These are phyloP conservation scores for Drosophila atroscutellata DNA, from an alignment of 2,888 invertebrate species.

Conservation along the genomic window DNA sequence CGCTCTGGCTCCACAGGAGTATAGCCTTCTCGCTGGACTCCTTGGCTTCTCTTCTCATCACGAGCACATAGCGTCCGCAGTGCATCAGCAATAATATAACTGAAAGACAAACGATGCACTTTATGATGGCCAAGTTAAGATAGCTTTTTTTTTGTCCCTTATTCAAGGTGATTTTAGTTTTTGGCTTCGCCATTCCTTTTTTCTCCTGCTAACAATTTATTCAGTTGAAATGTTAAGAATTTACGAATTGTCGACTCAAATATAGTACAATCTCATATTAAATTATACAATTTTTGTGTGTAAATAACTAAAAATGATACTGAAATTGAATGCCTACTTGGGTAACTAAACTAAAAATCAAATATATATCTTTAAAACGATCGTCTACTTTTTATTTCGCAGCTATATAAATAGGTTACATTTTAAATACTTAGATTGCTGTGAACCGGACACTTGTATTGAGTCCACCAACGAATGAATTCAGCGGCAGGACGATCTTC, in stretches of 20 bases:
- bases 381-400: neutral
- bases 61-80: neutral
- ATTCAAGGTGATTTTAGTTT: neutral
- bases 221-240: conserved; percentile 10
- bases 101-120: conserved; percentile 5
- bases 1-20: conserved; percentile 8
- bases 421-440: neutral
- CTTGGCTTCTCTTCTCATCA: neutral
- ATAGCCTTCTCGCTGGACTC: neutral
- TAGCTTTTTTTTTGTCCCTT: neutral
- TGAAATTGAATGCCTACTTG: conserved; percentile 4
- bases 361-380: neutral
- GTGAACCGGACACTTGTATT: conserved; percentile 34
- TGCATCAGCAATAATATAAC: conserved; percentile 6
- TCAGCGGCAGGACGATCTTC: neutral
- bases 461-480: conserved; percentile 52
- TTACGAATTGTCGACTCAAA: neutral
- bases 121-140: conserved; percentile 1
- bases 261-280: conserved; percentile 7
- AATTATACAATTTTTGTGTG: neutral
- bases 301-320: neutral
- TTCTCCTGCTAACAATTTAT: conserved; percentile 15
- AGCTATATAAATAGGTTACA: neutral
- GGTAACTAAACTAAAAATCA: neutral
- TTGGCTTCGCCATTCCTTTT: neutral